Evolutionary conservation across 2,113 vertebrate species (phyloP).

Genomic region (Pomatorhinus ruficollis): DNA sequence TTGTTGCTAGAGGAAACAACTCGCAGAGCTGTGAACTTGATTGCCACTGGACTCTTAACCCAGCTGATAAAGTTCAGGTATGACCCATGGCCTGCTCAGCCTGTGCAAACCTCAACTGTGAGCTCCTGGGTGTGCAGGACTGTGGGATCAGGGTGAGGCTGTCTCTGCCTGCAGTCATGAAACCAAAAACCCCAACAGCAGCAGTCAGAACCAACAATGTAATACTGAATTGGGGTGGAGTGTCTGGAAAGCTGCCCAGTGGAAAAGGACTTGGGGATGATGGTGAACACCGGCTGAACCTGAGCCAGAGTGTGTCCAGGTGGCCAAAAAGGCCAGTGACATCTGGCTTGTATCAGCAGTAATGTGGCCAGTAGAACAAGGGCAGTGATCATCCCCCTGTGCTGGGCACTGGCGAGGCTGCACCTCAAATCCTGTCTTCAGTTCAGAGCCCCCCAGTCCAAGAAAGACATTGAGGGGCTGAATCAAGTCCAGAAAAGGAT

Average conservation of each 20-base stretch:
- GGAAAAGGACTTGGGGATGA: neutral
- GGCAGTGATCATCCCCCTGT: neutral
- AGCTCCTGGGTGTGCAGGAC: neutral
- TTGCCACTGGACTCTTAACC: neutral
- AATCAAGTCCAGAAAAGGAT: neutral
- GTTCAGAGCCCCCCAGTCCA: neutral
- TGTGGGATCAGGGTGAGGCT: neutral
- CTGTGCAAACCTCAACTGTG: accelerated
- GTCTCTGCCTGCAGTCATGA: neutral
- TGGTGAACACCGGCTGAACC: neutral
- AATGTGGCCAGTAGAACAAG: neutral
- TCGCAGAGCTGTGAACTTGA: neutral
- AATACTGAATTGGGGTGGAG: neutral
- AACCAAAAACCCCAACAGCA: neutral
- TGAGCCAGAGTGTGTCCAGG: neutral
- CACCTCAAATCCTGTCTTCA: neutral
- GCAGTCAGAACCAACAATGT: neutral
- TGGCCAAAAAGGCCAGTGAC: neutral
- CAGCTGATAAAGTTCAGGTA: neutral
- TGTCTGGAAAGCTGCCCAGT: neutral
- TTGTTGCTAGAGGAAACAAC: neutral
- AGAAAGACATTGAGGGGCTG: neutral
- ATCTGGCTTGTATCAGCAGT: neutral
- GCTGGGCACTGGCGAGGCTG: neutral
- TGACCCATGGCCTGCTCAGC: neutral